Evolutionary conservation across 53 echinoderm and acorn worm genomes (phyloP), one percentile per base, ranked within the genome.

Genomic region (Holothuria scabra): DNA sequence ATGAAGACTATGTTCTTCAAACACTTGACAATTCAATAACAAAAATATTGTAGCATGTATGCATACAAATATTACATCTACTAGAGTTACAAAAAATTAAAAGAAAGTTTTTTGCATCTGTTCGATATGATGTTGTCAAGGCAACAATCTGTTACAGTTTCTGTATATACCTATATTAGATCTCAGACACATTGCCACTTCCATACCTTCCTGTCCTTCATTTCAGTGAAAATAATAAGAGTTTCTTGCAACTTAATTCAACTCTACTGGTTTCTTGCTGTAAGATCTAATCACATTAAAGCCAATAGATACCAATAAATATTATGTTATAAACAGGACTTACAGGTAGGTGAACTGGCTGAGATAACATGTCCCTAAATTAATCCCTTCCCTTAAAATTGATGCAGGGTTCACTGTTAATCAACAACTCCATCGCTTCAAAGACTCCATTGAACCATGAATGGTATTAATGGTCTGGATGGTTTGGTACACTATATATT

Each of bases 311-410:
- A 28, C 32, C 66, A 65, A 16, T 19, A 32, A 65, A 14, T 65
- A 28, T 30, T 65, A 13, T n/a, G 66, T 65, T 65, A 32, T 19
- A 65, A 52, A 12, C 52, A 52, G 52, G 52, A 52, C 18, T 52
- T 22, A 46, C 33, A 58, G 12, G 11, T 29, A 56, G 58, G 24
- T 56, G 78, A 30, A 23, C 12, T 49, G 28, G 55, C 49, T 76
- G 78, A 44, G 78, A 58, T 76, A 76, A 56, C 58, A 56, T 8
- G 20, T 68, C 33, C 37, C 32, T 38, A 26, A 68, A 68, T 68
- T 68, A 68, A 68, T 68, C 68, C 68, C 68, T 68, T 68, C 68
- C 68, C 29, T 38, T 7, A 9, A 68, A 21, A 20, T 35, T 68
- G 68, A 37, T 38, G 21, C 33, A 68, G 68, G 68, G 14, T 68